phyloP scores from a whole-genome alignment of 1,140 invertebrate species.

The Gonioctena quinquepunctata region DNA sequence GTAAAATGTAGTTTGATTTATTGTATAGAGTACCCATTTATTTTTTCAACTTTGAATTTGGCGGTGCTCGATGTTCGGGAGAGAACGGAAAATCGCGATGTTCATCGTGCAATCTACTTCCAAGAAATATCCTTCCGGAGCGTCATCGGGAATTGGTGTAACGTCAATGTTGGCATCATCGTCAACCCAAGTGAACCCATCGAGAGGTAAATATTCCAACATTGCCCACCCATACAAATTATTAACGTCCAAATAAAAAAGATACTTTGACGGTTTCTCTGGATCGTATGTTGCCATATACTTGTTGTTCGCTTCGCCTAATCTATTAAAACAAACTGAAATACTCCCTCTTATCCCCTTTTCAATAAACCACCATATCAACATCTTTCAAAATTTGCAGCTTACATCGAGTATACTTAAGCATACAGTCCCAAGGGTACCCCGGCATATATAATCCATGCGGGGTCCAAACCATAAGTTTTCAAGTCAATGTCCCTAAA shows the following conservation, averaged over 20 bases:
- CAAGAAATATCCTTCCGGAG: constrained; percentile 39
- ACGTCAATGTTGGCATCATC: constrained; percentile 3
- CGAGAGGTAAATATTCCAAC: constrained; percentile 53
- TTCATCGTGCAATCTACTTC: constrained; percentile 40
- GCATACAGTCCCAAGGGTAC: constrained; percentile 44
- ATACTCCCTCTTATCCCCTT: constrained; percentile 51
- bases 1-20: constrained; percentile 52
- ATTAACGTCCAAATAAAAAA: constrained; percentile 60
- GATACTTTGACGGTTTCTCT: constrained; percentile 26
- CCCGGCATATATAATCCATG: constrained; percentile 49
- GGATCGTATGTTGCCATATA: constrained; percentile 40
- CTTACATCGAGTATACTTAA: constrained; percentile 43
- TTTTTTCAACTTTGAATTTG: constrained; percentile 48
- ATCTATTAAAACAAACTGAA: constrained; percentile 45
- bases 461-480: constrained; percentile 49
- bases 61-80: constrained; percentile 42
- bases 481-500: constrained; percentile 50
- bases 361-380: constrained; percentile 52
- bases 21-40: constrained; percentile 45
- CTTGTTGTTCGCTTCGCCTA: constrained; percentile 46
- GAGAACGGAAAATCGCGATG: constrained; percentile 55
- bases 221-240: constrained; percentile 63
- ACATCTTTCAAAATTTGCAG: constrained; percentile 50
- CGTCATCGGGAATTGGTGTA: background rate
- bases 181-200: constrained; percentile 58